phyloP scores from a whole-genome alignment of 1,140 invertebrate genomes.

The Ips nitidus region DNA sequence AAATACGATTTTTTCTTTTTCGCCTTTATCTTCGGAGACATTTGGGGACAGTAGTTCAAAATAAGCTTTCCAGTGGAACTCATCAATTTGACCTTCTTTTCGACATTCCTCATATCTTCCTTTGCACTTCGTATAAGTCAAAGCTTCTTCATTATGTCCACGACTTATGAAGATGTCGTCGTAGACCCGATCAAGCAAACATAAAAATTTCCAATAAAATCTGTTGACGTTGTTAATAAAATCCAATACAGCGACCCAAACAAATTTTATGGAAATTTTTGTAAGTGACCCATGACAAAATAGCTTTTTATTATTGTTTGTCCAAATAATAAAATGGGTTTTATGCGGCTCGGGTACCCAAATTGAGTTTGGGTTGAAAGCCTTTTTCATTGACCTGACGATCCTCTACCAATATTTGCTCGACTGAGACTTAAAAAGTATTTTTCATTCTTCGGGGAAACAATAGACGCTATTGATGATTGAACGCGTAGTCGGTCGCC shows the following conservation, averaged over 20 bases:
- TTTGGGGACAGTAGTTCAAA: no score
- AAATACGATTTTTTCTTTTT: no score
- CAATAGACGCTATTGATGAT: background rate
- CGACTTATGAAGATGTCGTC: no score
- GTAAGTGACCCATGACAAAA: slow-evolving; percentile 14
- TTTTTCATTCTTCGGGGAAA: background rate
- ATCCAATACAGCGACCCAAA: no score
- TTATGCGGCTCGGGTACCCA: slow-evolving; percentile 8
- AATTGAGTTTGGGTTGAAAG: slow-evolving; percentile 23
- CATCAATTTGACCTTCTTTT: background rate
- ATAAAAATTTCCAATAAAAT: no score
- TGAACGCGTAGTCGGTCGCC: no score
- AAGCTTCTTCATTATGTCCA: no score
- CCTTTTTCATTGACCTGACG: slow-evolving; percentile 12
- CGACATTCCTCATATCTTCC: background rate
- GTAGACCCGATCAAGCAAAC: no score
- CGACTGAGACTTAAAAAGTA: background rate
- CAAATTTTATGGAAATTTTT: slow-evolving; percentile 3
- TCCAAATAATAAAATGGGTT: slow-evolving; percentile 14
- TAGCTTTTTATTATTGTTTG: slow-evolving; percentile 26
- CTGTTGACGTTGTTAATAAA: background rate
- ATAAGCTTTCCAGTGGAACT: no score
- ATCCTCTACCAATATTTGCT: slow-evolving; percentile 13
- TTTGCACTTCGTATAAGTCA: no score
- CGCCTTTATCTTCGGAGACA: no score